Evolutionary conservation across 2,888 invertebrate genomes (phyloP).

Genomic region (Proisotoma minuta): DNA sequence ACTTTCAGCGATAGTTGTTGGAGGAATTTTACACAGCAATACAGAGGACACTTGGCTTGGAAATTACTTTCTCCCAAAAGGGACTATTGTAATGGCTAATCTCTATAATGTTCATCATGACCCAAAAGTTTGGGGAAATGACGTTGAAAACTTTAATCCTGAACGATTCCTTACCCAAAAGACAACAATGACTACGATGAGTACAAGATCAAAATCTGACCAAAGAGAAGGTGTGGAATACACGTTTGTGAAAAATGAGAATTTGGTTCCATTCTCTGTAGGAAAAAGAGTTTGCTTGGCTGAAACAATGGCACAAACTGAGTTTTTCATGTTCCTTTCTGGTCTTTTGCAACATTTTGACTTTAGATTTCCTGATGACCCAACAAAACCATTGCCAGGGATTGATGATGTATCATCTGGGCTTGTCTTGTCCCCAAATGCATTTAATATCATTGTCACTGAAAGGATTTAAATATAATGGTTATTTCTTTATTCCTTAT

Average conservation of each 20-base stretch:
- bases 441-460: constrained; percentile 54
- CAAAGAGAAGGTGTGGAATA: too few species aligned
- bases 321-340: constrained; percentile 59
- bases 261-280: constrained; percentile 50
- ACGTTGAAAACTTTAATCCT: constrained; percentile 62
- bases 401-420: constrained; percentile 57
- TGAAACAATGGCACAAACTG: constrained; percentile 60
- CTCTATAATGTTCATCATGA: constrained; percentile 59
- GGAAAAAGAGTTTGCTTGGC: constrained; percentile 64
- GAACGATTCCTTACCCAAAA: constrained; percentile 59
- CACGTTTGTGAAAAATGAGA: constrained; percentile 18
- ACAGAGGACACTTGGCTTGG: constrained; percentile 24
- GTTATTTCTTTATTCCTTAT: too few species aligned
- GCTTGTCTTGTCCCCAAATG: constrained; percentile 57
- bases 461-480: constrained; percentile 16
- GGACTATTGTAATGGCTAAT: constrained; percentile 56
- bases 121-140: constrained; percentile 56
- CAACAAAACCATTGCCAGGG: constrained; percentile 48
- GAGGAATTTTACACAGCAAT: constrained; percentile 37
- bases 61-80: constrained; percentile 49
- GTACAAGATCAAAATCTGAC: background rate
- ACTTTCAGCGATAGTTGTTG: constrained; percentile 32
- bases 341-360: constrained; percentile 59
- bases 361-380: constrained; percentile 53
- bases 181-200: constrained; percentile 26